A percentile compares a stretch with the other conserved stretches of the same genome.
These are phyloP conservation scores for Suillia variegata DNA, from an alignment of 2,888 invertebrate species.

Conservation along the genomic window DNA sequence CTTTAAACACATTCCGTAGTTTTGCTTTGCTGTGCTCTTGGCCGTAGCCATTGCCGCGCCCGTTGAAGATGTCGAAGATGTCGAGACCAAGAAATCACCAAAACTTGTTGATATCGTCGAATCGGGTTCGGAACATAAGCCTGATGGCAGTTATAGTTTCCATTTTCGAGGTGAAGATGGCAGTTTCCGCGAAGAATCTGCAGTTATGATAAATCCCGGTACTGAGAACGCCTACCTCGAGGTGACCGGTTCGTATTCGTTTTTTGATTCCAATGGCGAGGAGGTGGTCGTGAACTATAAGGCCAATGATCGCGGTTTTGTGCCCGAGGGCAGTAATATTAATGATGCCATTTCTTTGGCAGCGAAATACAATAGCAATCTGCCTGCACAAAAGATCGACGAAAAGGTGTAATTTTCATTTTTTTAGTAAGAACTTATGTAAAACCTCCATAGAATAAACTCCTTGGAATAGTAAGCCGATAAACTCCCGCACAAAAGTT, in stretches of 20 bases:
- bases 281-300: conserved; percentile 55
- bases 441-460: conserved; percentile 19
- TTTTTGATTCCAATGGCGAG: conserved; percentile 51
- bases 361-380: conserved; percentile 46
- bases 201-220: conserved; percentile 49
- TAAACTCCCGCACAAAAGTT: neutral
- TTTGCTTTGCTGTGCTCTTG: conserved; percentile 25
- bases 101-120: conserved; percentile 47
- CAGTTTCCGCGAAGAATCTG: conserved; percentile 50
- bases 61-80: conserved; percentile 24
- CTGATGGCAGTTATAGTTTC: conserved; percentile 56
- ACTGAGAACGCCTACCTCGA: conserved; percentile 45
- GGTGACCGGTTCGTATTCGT: conserved; percentile 54
- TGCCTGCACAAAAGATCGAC: conserved; percentile 23
- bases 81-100: conserved; percentile 8
- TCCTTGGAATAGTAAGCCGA: neutral
- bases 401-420: too few relatives aligned
- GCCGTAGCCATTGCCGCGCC: conserved; percentile 38
- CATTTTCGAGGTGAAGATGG: conserved; percentile 54
- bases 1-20: conserved; percentile 18
- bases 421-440: too few relatives aligned
- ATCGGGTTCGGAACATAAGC: conserved; percentile 44
- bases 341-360: conserved; percentile 46
- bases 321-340: conserved; percentile 56
- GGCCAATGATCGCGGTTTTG: conserved; percentile 57